A percentile compares a stretch with the other conserved stretches of the same genome.
These are phyloP conservation scores for Netelia inedita DNA, from an alignment of 2,888 invertebrate species.

Conservation along the genomic window DNA sequence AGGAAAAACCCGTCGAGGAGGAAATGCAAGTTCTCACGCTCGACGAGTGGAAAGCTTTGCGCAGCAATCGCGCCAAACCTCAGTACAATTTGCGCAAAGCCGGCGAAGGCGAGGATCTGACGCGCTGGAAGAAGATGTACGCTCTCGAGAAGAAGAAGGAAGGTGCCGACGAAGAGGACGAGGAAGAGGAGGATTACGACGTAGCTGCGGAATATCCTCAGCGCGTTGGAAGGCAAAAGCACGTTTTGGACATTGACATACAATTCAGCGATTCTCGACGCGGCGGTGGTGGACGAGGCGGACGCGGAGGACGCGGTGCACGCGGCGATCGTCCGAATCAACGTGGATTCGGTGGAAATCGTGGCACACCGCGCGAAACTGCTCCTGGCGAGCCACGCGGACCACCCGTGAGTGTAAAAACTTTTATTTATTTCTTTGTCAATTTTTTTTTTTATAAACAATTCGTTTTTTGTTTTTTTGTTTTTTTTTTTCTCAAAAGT, in stretches of 20 bases:
- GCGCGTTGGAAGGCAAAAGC: conserved; percentile 94
- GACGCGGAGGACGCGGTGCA: conserved; percentile 88
- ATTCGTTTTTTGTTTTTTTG: neutral
- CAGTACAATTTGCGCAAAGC: conserved; percentile 97
- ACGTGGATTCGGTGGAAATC: conserved; percentile 83
- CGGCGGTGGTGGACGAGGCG: conserved; percentile 89
- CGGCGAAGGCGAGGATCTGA: conserved; percentile 96
- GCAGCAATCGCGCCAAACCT: conserved; percentile 92
- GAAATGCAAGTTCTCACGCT: conserved; percentile 94
- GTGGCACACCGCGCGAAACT: conserved; percentile 81
- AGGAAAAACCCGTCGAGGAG: conserved; percentile 88
- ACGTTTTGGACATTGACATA: conserved; percentile 94
- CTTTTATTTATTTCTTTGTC: conserved; percentile 29
- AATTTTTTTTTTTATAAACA: conserved; percentile 3
- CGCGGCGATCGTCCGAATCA: conserved; percentile 82
- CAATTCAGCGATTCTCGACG: conserved; percentile 93
- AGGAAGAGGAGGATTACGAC: conserved; percentile 90
- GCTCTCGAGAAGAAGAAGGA: conserved; percentile 92
- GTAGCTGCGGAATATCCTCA: conserved; percentile 92
- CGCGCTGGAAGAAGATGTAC: conserved; percentile 97
- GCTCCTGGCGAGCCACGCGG: conserved; percentile 81
- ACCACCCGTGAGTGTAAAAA: conserved; percentile 75
- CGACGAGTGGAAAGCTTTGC: conserved; percentile 97
- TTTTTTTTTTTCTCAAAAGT: neutral
- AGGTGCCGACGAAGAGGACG: conserved; percentile 88